Base-by-base conservation (phyloP, 2,888 invertebrate species). In the Bimastos eiseni region DNA sequence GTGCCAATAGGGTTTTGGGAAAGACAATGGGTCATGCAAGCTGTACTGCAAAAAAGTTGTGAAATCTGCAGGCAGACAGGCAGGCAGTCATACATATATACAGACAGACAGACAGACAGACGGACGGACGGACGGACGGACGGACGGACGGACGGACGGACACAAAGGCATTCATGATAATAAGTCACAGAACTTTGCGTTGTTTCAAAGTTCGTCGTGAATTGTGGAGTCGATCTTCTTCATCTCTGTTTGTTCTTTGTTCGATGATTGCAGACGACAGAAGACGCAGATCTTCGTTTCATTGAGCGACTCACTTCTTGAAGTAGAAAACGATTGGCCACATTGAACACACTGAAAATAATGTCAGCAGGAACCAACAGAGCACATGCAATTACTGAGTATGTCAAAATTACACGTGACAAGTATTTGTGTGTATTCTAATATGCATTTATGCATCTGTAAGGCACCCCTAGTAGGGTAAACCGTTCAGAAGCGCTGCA, bases 341-440 rank as follows among this genome's bases (percentile, higher is more conserved):
- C 86, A 86, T 21, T 36, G 86, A 37, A 86, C 86, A 36, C 86
- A 86, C 86, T 86, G 8, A 86, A 86, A n/a, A n/a, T n/a, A n/a
- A 19, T 33, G 36, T 4, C 21, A 33, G 3, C 86, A 89, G 37
- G 21, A 44, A 21, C 21, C 41, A 89, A 41, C 38, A 44, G 38
- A 38, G 30, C 6, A 8, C 70, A 70, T n/a, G 1, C 17, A n/a
- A 70, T 49, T 24, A 49, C 15, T 41, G 15, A 49, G 19, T n/a
- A 70, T 70, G 30, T 70, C 70, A n/a, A 8, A 70, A n/a, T n/a
- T n/a, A 70, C 70, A 70, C n/a, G 17, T 70, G 3, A 49, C 49
- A 49, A 49, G 49, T 24, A 49, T 24, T 24, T 49, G 24, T 24
- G 24, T 49, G n/a, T n/a, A n/a, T n/a, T n/a, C n/a, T n/a, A n/a